These are phyloP conservation scores for Neosilurus mollespiculum DNA, from an alignment of 2,797 vertebrate genomes.

Conservation along the genomic window DNA sequence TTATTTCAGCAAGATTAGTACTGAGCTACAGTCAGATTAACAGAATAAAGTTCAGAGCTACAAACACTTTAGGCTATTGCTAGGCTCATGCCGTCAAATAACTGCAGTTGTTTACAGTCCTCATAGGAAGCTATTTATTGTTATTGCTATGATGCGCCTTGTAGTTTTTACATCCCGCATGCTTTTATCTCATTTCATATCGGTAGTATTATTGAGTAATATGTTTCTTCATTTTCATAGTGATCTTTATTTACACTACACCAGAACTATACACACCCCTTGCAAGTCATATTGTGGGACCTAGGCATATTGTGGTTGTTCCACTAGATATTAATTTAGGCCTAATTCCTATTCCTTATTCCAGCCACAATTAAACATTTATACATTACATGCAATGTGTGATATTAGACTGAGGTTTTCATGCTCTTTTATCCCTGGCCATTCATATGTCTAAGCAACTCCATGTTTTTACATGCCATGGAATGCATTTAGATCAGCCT, in stretches of 20 bases:
- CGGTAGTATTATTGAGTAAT: background rate
- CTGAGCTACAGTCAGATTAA: background rate
- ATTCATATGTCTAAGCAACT: conserved; percentile 1
- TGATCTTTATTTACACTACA: background rate
- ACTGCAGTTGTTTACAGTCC: background rate
- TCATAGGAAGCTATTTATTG: background rate
- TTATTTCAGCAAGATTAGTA: background rate
- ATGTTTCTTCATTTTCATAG: background rate
- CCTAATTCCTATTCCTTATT: background rate
- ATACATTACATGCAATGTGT: background rate
- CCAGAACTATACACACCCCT: background rate
- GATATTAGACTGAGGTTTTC: background rate
- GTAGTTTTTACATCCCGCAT: background rate
- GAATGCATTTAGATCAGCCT: background rate
- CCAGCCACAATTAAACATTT: background rate
- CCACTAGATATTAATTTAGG: background rate
- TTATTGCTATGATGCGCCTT: background rate
- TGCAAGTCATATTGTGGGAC: background rate
- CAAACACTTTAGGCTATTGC: background rate
- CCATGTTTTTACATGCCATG: conserved; percentile 18
- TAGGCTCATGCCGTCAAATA: background rate
- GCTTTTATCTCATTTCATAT: background rate
- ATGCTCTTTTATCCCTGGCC: background rate
- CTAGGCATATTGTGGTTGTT: background rate
- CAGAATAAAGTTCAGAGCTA: background rate